Evolutionary conservation across 2,888 invertebrate species (phyloP), one percentile per base, ranked within the genome.

Genomic region (Acleris cristana): DNA sequence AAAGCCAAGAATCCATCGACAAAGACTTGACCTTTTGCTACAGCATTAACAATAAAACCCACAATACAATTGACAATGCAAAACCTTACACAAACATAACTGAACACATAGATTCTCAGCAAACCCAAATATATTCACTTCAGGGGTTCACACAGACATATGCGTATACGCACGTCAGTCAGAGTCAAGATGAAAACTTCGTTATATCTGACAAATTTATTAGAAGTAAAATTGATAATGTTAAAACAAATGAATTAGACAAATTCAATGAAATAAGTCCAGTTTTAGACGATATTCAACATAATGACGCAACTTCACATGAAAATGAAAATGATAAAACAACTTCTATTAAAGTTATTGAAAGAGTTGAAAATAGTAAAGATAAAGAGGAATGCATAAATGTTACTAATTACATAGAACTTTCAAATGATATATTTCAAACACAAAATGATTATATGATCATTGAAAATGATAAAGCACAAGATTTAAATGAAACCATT

Each of bases 111-210:
- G 79, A 82, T 64, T 72, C 79, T 10, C 79, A 83, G 71, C 71
- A 73, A 66, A 78, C 80, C 1, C 14, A 75, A 44, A 18, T 75
- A 0, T 79, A 82, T 26, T 73, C 76, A 18, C 58, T 81, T 4
- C 71, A 74, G 58, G 78, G 73, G 3, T 75, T 73, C 23, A 79
- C 79, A 1, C 74, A 82, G 69, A 71, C 74, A 23, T 72, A 72
- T 19, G 79, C 80, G 0, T 72, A 72, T 18, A 79, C 80, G 0
- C 82, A 87, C 60, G 77, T 78, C 0, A 87, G 87, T 68, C 77
- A 80, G 70, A 87, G 84, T 40, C 87, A 87, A 69, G 62, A 52
- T 2, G 65, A 68, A 26, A 70, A 78, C 3, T 66, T 84, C 4
- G 7, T 65, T 0, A 71, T 84, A 45, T 71, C 79, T 2, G 72